phyloP scores from a whole-genome alignment of 2,888 invertebrate genomes.

The Mamestra brassicae region DNA sequence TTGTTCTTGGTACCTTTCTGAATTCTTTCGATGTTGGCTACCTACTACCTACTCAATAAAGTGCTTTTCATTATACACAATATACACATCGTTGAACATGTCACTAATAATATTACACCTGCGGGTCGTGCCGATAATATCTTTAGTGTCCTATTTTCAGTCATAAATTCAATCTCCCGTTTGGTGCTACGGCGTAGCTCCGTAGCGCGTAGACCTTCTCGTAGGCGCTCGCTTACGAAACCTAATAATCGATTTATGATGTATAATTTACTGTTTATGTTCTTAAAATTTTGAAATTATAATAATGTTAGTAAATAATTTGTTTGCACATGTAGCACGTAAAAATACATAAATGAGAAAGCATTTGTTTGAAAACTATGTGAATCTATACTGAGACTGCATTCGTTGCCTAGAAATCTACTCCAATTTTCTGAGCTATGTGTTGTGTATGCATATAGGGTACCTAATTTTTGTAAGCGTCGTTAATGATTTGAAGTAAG shows the following conservation, averaged over 20 bases:
- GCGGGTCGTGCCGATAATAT: not conserved
- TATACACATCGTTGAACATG: not conserved
- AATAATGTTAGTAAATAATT: not conserved
- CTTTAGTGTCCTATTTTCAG: slow-evolving; percentile 14
- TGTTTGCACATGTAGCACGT: too few relatives aligned
- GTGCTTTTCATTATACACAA: not conserved
- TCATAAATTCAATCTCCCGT: not conserved
- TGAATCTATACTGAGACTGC: not conserved
- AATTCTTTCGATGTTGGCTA: slow-evolving; percentile 15
- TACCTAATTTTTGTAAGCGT: not conserved
- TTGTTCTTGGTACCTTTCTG: slow-evolving; percentile 30
- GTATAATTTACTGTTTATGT: not conserved
- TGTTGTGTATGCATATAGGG: not conserved
- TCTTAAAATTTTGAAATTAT: not conserved
- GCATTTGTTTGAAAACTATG: not conserved
- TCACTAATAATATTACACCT: not conserved
- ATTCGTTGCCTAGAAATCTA: not conserved
- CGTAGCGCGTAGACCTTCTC: slow-evolving; percentile 44
- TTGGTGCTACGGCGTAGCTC: slow-evolving; percentile 42
- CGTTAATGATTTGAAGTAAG: not conserved
- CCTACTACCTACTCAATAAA: slow-evolving; percentile 14
- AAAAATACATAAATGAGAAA: too few relatives aligned
- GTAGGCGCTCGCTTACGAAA: slow-evolving; percentile 38
- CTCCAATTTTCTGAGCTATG: not conserved
- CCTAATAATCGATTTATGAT: not conserved